Conservation (phyloP, 2,888 invertebrate genomes). For the Trissonchulus latispiculum region DNA sequence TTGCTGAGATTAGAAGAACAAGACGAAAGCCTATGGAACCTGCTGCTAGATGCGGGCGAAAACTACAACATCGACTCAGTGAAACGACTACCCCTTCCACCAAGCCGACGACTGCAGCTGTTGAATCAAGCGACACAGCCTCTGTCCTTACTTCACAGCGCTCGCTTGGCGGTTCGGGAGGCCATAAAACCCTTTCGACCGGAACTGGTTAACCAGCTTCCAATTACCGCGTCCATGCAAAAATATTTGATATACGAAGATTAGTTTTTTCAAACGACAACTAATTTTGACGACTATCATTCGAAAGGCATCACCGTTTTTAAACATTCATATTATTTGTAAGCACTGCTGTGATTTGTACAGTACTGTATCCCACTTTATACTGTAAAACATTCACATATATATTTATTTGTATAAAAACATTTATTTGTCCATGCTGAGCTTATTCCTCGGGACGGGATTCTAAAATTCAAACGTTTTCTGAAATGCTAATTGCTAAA, state of each 20-base stretch:
- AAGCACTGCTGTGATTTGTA: too few relatives aligned
- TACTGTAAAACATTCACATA: too few relatives aligned
- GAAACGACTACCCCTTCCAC: neutral
- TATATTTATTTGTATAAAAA: too few relatives aligned
- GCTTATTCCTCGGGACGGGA: too few relatives aligned
- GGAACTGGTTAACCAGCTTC: conserved; percentile 5
- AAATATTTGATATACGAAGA: conserved; percentile 7
- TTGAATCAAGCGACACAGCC: conserved; percentile 10
- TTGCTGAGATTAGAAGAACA: neutral
- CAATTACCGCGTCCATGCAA: conserved; percentile 5
- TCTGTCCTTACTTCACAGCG: neutral
- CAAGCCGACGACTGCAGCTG: conserved; percentile 13
- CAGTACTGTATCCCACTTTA: too few relatives aligned
- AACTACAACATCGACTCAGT: conserved; percentile 2
- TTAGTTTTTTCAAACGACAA: too few relatives aligned
- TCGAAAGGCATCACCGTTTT: too few relatives aligned
- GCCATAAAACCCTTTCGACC: conserved; percentile 8
- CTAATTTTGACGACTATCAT: too few relatives aligned
- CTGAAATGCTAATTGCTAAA: too few relatives aligned
- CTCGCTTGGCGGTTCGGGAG: neutral
- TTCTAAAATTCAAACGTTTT: too few relatives aligned
- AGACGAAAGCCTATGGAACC: neutral
- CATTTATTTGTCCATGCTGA: too few relatives aligned
- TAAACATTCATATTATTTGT: too few relatives aligned
- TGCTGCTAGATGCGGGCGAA: conserved; percentile 22